Evolutionary conservation across 2,113 vertebrate species (phyloP).

Genomic region (Gymnorhina tibicen): DNA sequence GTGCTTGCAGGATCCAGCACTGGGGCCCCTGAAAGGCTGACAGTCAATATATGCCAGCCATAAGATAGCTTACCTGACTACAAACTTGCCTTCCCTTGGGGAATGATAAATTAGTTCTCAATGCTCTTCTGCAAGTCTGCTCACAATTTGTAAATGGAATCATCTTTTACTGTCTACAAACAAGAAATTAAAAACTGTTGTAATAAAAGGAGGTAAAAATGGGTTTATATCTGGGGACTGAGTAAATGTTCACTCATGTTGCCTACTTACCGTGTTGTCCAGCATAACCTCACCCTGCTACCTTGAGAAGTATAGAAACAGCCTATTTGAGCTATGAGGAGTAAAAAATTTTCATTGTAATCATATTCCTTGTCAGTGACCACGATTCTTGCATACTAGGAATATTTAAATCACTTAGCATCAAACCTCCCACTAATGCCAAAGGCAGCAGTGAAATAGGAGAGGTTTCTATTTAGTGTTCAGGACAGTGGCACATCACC

Average conservation of each 20-base stretch:
- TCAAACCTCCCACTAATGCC: not conserved
- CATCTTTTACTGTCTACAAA: not conserved
- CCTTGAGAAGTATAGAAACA: not conserved
- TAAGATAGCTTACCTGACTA: not conserved
- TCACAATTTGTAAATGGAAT: not conserved
- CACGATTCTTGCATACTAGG: not conserved
- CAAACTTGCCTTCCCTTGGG: not conserved
- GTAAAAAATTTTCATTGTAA: not conserved
- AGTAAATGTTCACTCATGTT: accelerated
- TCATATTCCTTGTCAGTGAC: not conserved
- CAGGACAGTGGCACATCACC: not conserved
- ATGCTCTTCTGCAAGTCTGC: not conserved
- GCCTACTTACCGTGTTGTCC: not conserved
- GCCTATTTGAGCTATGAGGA: not conserved
- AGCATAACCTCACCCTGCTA: not conserved
- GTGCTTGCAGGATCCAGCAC: not conserved
- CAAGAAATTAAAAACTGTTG: not conserved
- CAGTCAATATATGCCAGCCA: not conserved
- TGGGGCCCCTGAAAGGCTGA: not conserved
- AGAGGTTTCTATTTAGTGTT: not conserved
- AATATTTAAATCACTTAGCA: not conserved
- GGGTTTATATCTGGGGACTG: not conserved
- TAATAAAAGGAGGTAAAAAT: not conserved
- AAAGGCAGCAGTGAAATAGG: not conserved
- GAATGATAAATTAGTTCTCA: not conserved